A percentile compares a stretch with the other conserved stretches of the same genome.
Evolutionary conservation across 1,140 invertebrate species (phyloP).

Genomic region (Ridgeia piscesae): DNA sequence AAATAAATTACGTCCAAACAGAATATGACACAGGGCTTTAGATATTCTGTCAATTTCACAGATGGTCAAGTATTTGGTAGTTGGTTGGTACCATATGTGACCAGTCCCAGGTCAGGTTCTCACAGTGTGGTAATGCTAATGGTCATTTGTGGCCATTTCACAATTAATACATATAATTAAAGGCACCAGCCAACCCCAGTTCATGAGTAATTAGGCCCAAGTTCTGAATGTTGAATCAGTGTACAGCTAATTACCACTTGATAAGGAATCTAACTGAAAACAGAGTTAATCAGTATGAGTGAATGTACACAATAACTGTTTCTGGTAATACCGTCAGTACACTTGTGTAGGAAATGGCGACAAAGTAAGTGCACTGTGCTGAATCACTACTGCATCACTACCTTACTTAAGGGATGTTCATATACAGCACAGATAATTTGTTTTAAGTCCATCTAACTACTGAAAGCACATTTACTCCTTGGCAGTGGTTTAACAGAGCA

Average conservation of each 20-base stretch:
- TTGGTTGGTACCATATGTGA: too few species aligned
- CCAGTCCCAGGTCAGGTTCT: neutral
- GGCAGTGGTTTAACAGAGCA: too few species aligned
- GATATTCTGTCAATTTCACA: neutral
- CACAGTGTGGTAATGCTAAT: neutral
- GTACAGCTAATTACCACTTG: neutral
- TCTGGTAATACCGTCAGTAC: neutral
- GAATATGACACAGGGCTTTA: neutral
- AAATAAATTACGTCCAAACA: neutral
- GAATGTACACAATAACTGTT: neutral
- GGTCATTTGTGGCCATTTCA: neutral
- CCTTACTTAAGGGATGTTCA: too few species aligned
- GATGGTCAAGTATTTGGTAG: too few species aligned
- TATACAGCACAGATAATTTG: too few species aligned
- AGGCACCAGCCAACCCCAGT: neutral
- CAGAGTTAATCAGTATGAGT: neutral
- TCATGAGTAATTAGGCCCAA: neutral
- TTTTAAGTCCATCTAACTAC: too few species aligned
- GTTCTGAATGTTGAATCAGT: neutral
- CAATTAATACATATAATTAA: neutral
- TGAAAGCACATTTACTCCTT: too few species aligned
- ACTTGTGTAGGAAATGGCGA: too few species aligned
- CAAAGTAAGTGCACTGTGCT: too few species aligned
- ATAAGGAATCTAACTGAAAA: neutral
- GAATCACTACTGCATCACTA: too few species aligned